A percentile compares a stretch with the other conserved stretches of the same genome.
These are phyloP conservation scores for Drosophila paulistorum DNA, from an alignment of 1,140 invertebrate species.

Conservation along the genomic window DNA sequence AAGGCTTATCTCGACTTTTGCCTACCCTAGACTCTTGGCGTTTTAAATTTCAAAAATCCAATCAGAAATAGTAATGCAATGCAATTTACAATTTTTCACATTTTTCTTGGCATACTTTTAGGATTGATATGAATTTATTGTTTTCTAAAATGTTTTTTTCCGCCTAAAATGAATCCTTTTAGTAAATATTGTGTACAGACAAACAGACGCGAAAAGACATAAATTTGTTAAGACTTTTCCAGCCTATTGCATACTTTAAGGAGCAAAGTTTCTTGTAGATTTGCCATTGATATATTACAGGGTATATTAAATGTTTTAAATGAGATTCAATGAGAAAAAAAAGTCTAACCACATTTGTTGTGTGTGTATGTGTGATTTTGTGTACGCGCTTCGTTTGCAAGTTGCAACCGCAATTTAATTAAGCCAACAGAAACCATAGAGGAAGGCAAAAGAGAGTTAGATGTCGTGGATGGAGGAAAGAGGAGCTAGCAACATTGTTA, in stretches of 20 bases:
- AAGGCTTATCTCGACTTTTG: not conserved
- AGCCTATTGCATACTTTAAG: too few relatives aligned
- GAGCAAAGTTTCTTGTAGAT: too few relatives aligned
- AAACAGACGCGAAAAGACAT: too few relatives aligned
- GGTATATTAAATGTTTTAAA: not conserved
- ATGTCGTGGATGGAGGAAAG: not conserved
- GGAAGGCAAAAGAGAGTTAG: conserved; percentile 1
- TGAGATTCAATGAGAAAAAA: not conserved
- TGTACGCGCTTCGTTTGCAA: conserved; percentile 80
- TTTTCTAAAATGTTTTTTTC: too few relatives aligned
- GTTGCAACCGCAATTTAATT: conserved; percentile 79
- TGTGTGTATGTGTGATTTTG: conserved; percentile 66
- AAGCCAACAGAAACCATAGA: conserved; percentile 72
- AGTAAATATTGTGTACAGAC: too few relatives aligned
- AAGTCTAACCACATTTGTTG: conserved; percentile 28
- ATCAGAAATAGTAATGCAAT: too few relatives aligned
- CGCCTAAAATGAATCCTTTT: too few relatives aligned
- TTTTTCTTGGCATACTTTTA: conserved; percentile 13
- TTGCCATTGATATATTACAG: not conserved
- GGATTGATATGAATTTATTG: not conserved
- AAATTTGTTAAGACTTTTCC: too few relatives aligned
- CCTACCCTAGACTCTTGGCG: not conserved
- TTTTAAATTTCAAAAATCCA: too few relatives aligned
- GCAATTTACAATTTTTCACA: not conserved
- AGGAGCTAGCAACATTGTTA: conserved; percentile 52